Percentiles rank a stretch among this genome's conserved stretches.
Conservation (phyloP, 2,888 invertebrate genomes). For the Eumerus sabulonum region DNA sequence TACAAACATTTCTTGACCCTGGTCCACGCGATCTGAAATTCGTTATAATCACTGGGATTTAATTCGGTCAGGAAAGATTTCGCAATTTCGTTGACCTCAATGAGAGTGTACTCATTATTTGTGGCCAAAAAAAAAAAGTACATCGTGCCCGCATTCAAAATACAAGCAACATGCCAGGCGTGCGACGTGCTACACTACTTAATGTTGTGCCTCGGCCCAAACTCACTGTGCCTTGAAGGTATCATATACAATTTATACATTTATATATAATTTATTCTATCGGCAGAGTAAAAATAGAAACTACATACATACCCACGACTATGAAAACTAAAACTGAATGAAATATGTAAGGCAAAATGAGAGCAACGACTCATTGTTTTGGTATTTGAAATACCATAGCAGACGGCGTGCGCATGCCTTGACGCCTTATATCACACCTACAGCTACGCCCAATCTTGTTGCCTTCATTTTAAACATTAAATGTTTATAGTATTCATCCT, state of each 20-base stretch:
- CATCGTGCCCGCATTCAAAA: slow-evolving; percentile 1
- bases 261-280: slow-evolving; percentile 38
- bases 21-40: slow-evolving; percentile 46
- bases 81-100: slow-evolving; percentile 27
- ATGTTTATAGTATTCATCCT: slow-evolving; percentile 6
- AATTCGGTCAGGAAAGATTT: slow-evolving; percentile 38
- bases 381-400: neutral
- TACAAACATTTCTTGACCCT: slow-evolving; percentile 42
- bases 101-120: slow-evolving; percentile 51
- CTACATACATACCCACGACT: too few species aligned
- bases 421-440: slow-evolving; percentile 30
- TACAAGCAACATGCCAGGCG: slow-evolving; percentile 29
- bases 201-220: slow-evolving; percentile 12
- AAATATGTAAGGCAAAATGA: slow-evolving; percentile 24
- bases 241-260: slow-evolving; percentile 33
- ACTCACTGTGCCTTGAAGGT: slow-evolving; percentile 12
- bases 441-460: slow-evolving; percentile 47
- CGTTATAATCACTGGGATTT: slow-evolving; percentile 28
- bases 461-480: slow-evolving; percentile 46
- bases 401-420: slow-evolving; percentile 18
- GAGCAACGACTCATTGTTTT: slow-evolving; percentile 22
- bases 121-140: slow-evolving; percentile 29
- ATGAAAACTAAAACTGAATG: slow-evolving; percentile 3
- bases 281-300: slow-evolving; percentile 1
- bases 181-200: slow-evolving; percentile 45